These are phyloP conservation scores for Bombus difficillimus DNA, from an alignment of 1,140 invertebrate genomes.

Conservation along the genomic window DNA sequence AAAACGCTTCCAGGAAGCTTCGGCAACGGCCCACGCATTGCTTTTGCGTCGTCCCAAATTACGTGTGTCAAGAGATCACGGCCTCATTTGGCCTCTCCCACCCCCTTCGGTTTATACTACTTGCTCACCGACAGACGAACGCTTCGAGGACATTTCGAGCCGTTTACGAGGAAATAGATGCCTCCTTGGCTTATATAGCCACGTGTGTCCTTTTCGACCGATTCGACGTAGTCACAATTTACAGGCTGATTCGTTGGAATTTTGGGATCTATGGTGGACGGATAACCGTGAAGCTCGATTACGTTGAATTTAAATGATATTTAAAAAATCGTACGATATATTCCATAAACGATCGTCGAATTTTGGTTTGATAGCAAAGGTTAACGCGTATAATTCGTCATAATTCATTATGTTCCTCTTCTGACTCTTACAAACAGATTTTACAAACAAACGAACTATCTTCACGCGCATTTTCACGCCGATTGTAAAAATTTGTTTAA, in stretches of 20 bases:
- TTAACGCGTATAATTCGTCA: too few species aligned
- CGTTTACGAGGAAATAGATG: constrained; percentile 4
- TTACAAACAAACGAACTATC: too few species aligned
- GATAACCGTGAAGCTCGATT: not conserved
- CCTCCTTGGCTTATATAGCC: not conserved
- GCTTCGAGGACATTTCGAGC: not conserved
- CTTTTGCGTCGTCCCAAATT: constrained; percentile 5
- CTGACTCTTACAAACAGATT: too few species aligned
- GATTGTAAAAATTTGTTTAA: not conserved
- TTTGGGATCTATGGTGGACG: not conserved
- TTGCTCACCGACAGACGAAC: not conserved
- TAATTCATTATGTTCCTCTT: too few species aligned
- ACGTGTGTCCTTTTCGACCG: not conserved
- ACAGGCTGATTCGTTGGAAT: not conserved
- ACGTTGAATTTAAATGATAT: too few species aligned
- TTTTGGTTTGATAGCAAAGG: too few species aligned
- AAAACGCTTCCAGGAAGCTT: constrained; percentile 6
- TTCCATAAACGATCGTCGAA: too few species aligned
- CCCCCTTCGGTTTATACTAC: not conserved
- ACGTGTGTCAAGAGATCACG: constrained; percentile 10
- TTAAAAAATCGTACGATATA: too few species aligned
- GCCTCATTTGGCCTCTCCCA: not conserved
- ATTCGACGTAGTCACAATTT: not conserved
- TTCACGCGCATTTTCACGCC: too few species aligned
- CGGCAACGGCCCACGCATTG: not conserved